Base-by-base conservation (phyloP, 1,140 invertebrate species). In the Halictus rubicundus region DNA sequence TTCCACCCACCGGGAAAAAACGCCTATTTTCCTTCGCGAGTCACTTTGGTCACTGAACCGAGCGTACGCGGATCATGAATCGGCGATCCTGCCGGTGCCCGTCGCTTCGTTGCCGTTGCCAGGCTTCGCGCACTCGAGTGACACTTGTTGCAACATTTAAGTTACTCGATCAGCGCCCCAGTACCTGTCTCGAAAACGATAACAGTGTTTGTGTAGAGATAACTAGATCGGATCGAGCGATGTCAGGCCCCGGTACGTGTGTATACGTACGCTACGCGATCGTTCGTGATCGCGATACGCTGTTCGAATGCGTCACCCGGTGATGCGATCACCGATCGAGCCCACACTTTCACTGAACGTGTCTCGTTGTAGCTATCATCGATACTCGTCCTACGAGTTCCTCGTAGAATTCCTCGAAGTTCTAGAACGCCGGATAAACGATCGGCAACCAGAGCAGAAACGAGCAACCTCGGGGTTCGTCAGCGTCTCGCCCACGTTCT, bases 301-400 rank as follows among this genome's bases (percentile, higher is more conserved):
- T 74, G 9, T 37, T 4, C 42, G 49, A 65, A 83, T 59, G 77
- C 78, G 82, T 84, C 83, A 84, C 25, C 23, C 83, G 82, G 39
- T 73, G 63, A 84, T 76, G 49, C 77, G 65, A 71, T 66, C 54
- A 52, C 49, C 49, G 16, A 52, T 46, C 42, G 42, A 46, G 42
- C 42, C 14, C 57, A 68, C 72, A 84, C 71, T 84, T 84, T 84
- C 82, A 84, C 77, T 64, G 37, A 52, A 37, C 65, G 57, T 64
- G 12, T 42, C 39, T 8, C 39, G 42, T 14, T 0, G 10, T 12
- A 2, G 0, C 42, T 46, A 14, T 14, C 46, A 21, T 66, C 8
- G 1, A 65, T 49, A n/a, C 23, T 46, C n/a, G 25, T n/a, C 32
- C 14, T 19, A 3, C 23, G 27, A 68, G 42, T 12, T 46, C 42